phyloP scores from a whole-genome alignment of 1,140 invertebrate genomes.

The Papilio aristodemus region DNA sequence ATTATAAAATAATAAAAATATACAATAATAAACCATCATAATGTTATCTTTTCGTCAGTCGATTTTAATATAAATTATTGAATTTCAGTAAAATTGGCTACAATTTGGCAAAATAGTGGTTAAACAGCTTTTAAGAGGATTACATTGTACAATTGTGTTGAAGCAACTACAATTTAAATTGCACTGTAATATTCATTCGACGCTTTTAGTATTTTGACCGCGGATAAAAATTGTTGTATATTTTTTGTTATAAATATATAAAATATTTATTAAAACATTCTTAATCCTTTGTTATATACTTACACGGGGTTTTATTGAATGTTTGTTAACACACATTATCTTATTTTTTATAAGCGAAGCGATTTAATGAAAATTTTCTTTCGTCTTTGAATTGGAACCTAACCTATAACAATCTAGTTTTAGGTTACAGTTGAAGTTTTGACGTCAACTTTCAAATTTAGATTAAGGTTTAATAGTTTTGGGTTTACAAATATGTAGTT shows the following conservation, averaged over 20 bases:
- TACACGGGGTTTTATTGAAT: too few species aligned
- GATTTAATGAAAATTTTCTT: background rate
- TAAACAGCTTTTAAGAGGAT: constrained; percentile 22
- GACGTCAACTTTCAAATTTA: constrained; percentile 15
- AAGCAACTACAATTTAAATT: constrained; percentile 21
- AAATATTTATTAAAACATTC: background rate
- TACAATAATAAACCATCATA: background rate
- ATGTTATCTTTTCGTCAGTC: background rate
- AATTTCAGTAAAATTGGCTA: constrained; percentile 2
- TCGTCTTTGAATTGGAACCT: background rate
- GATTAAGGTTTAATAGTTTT: constrained; percentile 5
- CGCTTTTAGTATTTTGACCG: constrained; percentile 13
- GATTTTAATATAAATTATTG: constrained; percentile 12
- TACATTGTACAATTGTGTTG: constrained; percentile 19
- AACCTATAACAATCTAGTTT: background rate
- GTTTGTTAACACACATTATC: too few species aligned
- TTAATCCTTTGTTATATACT: background rate
- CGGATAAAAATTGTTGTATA: background rate
- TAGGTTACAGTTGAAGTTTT: background rate
- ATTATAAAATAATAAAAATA: background rate
- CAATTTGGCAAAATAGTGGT: constrained; percentile 19
- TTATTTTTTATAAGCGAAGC: background rate
- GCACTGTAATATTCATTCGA: constrained; percentile 9
- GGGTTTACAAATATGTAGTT: constrained; percentile 14
- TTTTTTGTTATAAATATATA: background rate